phyloP scores from a whole-genome alignment of 2,113 vertebrate genomes.

The Epinephelus cyanopodus region DNA sequence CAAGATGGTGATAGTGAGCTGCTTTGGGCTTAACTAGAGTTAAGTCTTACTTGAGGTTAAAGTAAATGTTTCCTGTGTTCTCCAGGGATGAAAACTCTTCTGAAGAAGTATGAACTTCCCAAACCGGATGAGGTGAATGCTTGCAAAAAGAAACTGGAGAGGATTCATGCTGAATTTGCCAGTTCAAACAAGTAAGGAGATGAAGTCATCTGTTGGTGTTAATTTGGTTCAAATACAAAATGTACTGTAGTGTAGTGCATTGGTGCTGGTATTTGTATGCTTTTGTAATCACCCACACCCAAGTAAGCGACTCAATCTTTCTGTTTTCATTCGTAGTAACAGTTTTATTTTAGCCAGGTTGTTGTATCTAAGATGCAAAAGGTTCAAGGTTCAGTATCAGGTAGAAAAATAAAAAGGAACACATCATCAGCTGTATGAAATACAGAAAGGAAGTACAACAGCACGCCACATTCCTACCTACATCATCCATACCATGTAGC shows the following conservation, averaged over 20 bases:
- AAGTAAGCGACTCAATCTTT: slow-evolving; percentile 40
- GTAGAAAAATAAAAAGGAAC: slow-evolving; percentile 86
- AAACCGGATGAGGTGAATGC: slow-evolving; percentile 87
- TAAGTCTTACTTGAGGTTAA: background rate
- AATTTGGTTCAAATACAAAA: background rate
- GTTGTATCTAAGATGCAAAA: slow-evolving; percentile 86
- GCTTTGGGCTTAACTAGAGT: background rate
- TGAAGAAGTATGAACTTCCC: slow-evolving; percentile 92
- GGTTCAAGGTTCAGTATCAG: slow-evolving; percentile 77
- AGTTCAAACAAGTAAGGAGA: slow-evolving; percentile 86
- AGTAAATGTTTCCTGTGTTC: background rate
- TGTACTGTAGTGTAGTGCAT: background rate
- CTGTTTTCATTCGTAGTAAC: slow-evolving; percentile 64
- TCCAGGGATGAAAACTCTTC: slow-evolving; percentile 90
- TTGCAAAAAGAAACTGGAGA: slow-evolving; percentile 93
- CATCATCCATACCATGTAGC: slow-evolving; percentile 67
- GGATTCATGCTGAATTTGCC: slow-evolving; percentile 90
- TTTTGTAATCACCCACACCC: background rate
- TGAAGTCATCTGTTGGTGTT: background rate
- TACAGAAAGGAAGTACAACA: slow-evolving; percentile 75
- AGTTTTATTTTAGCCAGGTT: slow-evolving; percentile 83
- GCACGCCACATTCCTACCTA: slow-evolving; percentile 63
- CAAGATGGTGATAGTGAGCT: slow-evolving; percentile 53
- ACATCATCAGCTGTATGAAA: slow-evolving; percentile 78
- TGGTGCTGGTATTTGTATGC: no score